Percentiles rank a stretch among this genome's conserved stretches.
Evolutionary conservation across 2,888 invertebrate species (phyloP).

Genomic region (Fragum whitleyi): DNA sequence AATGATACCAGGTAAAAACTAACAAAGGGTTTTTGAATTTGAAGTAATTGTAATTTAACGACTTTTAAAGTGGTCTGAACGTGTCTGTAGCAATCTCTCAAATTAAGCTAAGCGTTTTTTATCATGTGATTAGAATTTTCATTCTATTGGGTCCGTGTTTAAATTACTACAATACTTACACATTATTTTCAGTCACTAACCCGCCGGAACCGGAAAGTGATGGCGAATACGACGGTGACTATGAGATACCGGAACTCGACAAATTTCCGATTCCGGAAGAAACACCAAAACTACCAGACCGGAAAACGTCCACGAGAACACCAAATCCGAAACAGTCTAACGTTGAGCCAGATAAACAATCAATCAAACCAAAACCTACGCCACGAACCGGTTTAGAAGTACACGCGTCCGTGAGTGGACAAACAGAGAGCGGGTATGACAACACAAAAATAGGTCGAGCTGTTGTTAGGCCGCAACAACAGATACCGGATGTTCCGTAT

Average conservation of each 20-base stretch:
- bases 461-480: background rate
- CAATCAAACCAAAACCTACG: background rate
- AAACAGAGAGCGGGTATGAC: background rate
- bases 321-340: background rate
- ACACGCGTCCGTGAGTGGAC: background rate
- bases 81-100: no score
- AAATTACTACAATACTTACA: no score
- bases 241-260: background rate
- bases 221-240: background rate
- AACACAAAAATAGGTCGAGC: slow-evolving; percentile 14
- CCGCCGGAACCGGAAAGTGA: no score
- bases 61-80: no score
- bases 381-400: background rate
- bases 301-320: background rate
- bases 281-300: background rate
- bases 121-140: no score
- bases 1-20: no score
- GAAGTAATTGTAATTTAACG: no score
- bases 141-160: no score
- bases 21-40: no score
- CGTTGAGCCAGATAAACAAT: background rate
- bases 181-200: no score
- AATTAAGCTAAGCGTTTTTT: no score
- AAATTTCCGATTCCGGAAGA: background rate
- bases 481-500: background rate